Percentiles rank a stretch among this genome's conserved stretches.
phyloP scores from a whole-genome alignment of 2,888 invertebrate genomes.

The Drosophila ochracea region DNA sequence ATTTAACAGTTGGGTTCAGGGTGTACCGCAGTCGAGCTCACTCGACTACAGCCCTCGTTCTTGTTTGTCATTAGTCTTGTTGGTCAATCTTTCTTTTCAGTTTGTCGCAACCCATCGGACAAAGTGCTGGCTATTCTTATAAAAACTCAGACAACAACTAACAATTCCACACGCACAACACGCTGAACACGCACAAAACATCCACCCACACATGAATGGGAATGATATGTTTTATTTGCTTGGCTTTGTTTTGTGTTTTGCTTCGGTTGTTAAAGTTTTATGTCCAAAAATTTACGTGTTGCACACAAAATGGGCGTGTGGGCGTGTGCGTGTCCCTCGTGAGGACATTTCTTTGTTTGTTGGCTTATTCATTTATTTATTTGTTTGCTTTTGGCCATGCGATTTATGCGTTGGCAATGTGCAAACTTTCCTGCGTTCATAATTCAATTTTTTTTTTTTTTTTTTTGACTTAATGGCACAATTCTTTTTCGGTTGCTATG shows the following conservation, averaged over 20 bases:
- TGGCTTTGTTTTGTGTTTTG: constrained; percentile 44
- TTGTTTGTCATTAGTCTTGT: not conserved
- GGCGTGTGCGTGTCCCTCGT: constrained; percentile 24
- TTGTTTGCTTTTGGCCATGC: constrained; percentile 43
- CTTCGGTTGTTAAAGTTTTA: constrained; percentile 71
- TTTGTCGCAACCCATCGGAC: not conserved
- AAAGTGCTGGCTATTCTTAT: not conserved
- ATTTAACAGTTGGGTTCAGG: too few relatives aligned
- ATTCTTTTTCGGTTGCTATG: not conserved
- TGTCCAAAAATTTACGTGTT: constrained; percentile 72
- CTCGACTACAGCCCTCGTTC: too few relatives aligned
- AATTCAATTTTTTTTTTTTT: constrained; percentile 33
- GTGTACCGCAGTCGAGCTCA: too few relatives aligned
- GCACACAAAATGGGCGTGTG: constrained; percentile 29
- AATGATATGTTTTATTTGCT: constrained; percentile 47
- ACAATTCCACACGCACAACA: constrained; percentile 4
- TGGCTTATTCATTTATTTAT: constrained; percentile 19
- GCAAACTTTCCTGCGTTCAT: constrained; percentile 61
- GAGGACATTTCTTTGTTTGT: constrained; percentile 6
- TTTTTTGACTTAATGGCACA: constrained; percentile 13
- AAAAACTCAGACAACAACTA: constrained; percentile 16
- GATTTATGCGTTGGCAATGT: constrained; percentile 69
- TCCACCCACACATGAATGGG: not conserved
- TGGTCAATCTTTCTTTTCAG: not conserved
- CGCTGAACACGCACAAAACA: not conserved